These are phyloP conservation scores for Spinus olivaceus DNA, from an alignment of 2,797 vertebrate genomes.

Conservation along the genomic window DNA sequence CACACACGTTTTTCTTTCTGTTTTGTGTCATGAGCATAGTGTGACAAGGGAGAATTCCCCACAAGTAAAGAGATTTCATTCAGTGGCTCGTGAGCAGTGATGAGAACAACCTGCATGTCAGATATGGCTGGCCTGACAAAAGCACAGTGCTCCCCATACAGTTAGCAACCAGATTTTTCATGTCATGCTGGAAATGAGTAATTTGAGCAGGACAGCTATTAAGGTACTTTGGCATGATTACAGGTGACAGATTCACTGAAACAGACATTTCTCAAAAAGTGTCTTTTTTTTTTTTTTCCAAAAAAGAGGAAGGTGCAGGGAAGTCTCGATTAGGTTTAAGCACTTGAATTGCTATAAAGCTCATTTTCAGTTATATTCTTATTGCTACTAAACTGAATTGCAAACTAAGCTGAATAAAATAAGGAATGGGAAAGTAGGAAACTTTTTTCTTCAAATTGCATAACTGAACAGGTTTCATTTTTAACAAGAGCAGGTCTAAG, in stretches of 20 bases:
- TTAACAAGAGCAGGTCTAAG: background rate
- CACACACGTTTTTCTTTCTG: background rate
- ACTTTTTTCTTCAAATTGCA: background rate
- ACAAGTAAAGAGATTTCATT: background rate
- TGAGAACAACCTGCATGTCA: background rate
- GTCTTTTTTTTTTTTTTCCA: background rate
- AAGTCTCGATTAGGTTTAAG: background rate
- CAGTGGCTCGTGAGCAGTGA: background rate
- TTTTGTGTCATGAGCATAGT: background rate
- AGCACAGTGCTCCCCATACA: background rate
- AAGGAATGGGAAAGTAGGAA: background rate
- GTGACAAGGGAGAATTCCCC: background rate
- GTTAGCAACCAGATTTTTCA: background rate
- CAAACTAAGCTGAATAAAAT: background rate
- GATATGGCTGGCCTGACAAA: background rate
- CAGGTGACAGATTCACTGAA: background rate
- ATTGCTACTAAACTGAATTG: background rate
- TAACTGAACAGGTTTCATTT: background rate
- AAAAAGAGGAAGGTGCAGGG: background rate
- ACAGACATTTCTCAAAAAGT: background rate
- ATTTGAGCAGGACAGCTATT: background rate
- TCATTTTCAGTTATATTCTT: background rate
- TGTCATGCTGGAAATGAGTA: background rate
- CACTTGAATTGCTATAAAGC: background rate
- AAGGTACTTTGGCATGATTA: background rate